These are phyloP conservation scores for Nothoprocta perdicaria DNA, from an alignment of 2,113 vertebrate genomes.

Conservation along the genomic window DNA sequence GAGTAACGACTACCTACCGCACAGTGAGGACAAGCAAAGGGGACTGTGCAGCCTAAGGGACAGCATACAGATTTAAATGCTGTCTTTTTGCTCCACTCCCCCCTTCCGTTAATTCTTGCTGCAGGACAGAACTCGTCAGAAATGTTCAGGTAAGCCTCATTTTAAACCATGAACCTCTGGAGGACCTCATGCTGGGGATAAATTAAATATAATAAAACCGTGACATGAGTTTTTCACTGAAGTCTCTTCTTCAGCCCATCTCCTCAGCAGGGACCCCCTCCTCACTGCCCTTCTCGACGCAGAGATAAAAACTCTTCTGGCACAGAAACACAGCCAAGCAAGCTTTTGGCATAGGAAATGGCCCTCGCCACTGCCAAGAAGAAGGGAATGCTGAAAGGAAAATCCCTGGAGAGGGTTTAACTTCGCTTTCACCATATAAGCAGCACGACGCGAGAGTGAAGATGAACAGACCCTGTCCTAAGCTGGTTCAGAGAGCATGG, in stretches of 20 bases:
- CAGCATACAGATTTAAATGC: not conserved
- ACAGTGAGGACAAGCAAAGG: not conserved
- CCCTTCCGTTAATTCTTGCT: not conserved
- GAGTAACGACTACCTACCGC: not conserved
- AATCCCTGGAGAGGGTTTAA: constrained; percentile 7
- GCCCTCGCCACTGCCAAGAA: constrained; percentile 25
- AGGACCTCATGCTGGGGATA: not conserved
- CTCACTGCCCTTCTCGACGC: not conserved
- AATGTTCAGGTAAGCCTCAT: not conserved
- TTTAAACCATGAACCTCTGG: not conserved
- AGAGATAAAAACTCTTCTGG: constrained; percentile 39
- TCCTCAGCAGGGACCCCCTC: constrained; percentile 24
- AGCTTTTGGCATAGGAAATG: constrained; percentile 19
- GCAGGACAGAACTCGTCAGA: not conserved
- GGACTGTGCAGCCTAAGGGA: not conserved
- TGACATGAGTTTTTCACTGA: not conserved
- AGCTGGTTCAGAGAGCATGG: not conserved
- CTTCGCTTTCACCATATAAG: not conserved
- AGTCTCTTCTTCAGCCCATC: not conserved
- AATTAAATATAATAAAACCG: not conserved
- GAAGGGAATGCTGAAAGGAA: constrained; percentile 43
- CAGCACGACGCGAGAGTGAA: constrained; percentile 21
- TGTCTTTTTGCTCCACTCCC: not conserved
- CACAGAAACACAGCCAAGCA: constrained; percentile 30
- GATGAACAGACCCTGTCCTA: constrained; percentile 43